Evolutionary conservation across 2,888 invertebrate genomes (phyloP), one percentile per base, ranked within the genome.

Genomic region (Drosophila peninsularis): DNA sequence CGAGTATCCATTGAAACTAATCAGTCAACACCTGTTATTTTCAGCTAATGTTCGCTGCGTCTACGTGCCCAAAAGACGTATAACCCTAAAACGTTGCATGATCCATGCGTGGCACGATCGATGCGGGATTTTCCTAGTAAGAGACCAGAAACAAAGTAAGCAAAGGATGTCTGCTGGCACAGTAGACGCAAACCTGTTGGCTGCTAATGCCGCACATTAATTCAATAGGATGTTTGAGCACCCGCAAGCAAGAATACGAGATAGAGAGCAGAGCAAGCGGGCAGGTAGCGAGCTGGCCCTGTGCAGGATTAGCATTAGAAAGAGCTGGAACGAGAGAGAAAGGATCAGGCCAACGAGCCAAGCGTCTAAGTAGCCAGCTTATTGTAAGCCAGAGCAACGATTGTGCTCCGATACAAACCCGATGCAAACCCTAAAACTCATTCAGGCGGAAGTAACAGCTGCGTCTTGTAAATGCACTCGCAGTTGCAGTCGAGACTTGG

Each of bases 1-100:
- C 45, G 27, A 61, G n/a, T 27, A 27, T 13, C 39, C 27, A 53
- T 72, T 58, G 73, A 74, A 77, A 77, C 83, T 83, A 78, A 88
- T 86, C 86, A 83, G 67, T 63, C 88, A 64, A 75, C 86, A 86
- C 86, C 88, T 88, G 88, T 88, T 88, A 85, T 86, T 88, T 86
- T 78, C 72, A 74, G 77, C 79, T 77, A 65, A 65, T 63, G 80
- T 84, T 78, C 70, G 82, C 55, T 21, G 45, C n/a, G 39, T 24
- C 27, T 78, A 81, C 81, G 84, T 86, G 81, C 78, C 68, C 45
- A 47, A 14, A 21, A 61, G 56, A 58, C 57, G 41, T 65, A 67
- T 72, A 72, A 67, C 66, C 72, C 72, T 50, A 57, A 42, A 60
- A 49, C 17, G 41, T 62, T 45, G 60, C 62, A 44, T 62, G 69